A percentile compares a stretch with the other conserved stretches of the same genome.
Conservation (phyloP, 2,113 vertebrate genomes). For the Neopipo cinnamomea region DNA sequence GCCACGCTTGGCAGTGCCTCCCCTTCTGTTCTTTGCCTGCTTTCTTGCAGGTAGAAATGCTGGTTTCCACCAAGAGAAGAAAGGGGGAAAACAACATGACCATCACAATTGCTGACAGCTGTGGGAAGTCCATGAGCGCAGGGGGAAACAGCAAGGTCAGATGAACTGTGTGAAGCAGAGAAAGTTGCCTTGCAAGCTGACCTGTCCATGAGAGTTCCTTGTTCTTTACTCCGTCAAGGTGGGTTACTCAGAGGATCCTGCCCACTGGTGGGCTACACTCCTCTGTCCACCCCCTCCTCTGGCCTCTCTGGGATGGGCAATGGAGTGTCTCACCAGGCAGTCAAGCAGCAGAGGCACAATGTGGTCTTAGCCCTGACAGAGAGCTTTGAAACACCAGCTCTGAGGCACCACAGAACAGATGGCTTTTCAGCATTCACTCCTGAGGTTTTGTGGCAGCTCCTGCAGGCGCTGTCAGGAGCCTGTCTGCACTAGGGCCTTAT, state of each 20-base stretch:
- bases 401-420: not conserved
- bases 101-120: not conserved
- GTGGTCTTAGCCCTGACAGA: not conserved
- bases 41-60: not conserved
- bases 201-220: not conserved
- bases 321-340: not conserved
- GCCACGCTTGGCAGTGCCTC: not conserved
- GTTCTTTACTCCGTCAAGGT: not conserved
- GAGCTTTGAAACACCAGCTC: not conserved
- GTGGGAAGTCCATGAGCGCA: not conserved
- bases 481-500: not conserved
- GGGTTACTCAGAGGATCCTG: not conserved
- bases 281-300: not conserved
- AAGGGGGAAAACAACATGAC: not conserved
- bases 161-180: not conserved
- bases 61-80: not conserved
- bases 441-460: not conserved
- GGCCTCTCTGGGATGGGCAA: not conserved
- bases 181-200: not conserved
- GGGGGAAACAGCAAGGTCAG: not conserved
- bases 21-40: not conserved
- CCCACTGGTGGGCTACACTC: accelerated
- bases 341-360: not conserved
- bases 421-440: not conserved
- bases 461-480: not conserved